phyloP scores from a whole-genome alignment of 2,113 vertebrate species.

The Chitala chitala region DNA sequence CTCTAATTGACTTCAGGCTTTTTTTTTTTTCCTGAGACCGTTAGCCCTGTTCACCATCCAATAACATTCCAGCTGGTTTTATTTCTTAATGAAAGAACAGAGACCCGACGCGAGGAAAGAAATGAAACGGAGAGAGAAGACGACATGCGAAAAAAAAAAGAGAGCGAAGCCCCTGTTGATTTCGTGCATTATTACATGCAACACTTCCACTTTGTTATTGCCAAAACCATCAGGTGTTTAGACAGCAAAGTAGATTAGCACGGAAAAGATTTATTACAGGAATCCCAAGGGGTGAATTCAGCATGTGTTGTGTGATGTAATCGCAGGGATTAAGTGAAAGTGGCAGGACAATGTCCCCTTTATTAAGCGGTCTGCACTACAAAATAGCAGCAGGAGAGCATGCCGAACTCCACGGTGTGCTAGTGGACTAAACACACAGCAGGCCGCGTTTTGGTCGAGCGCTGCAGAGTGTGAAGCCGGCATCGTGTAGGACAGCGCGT shows the following conservation, averaged over 20 bases:
- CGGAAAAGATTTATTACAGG: slow-evolving; percentile 33
- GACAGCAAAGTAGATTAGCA: slow-evolving; percentile 43
- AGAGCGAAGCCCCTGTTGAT: slow-evolving; percentile 13
- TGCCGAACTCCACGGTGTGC: slow-evolving; percentile 25
- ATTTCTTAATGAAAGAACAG: slow-evolving; percentile 48
- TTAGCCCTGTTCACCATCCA: slow-evolving; percentile 35
- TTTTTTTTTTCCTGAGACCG: slow-evolving; percentile 20
- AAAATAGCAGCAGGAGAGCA: slow-evolving; percentile 26
- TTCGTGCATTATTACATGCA: slow-evolving; percentile 30
- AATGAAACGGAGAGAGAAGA: slow-evolving; percentile 2
- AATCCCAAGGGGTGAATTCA: slow-evolving; percentile 49
- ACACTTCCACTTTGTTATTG: slow-evolving; percentile 24
- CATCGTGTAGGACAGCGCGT: too few relatives aligned
- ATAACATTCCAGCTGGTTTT: slow-evolving; percentile 49
- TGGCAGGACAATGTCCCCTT: slow-evolving; percentile 46
- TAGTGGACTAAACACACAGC: slow-evolving; percentile 55
- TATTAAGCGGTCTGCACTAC: slow-evolving; percentile 54
- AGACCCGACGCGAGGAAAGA: slow-evolving; percentile 23
- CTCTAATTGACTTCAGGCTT: slow-evolving; percentile 60
- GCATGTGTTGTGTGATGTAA: slow-evolving; percentile 63
- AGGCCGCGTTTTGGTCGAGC: slow-evolving; percentile 42
- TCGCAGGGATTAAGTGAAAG: slow-evolving; percentile 51
- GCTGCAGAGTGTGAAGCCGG: too few relatives aligned
- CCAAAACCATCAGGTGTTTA: slow-evolving; percentile 48
- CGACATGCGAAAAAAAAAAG: slow-evolving; percentile 19